Percentiles rank a stretch among this genome's conserved stretches.
Evolutionary conservation across 92 coral and sea anemone species (phyloP).

Genomic region (Epizoanthus illoricatus): DNA sequence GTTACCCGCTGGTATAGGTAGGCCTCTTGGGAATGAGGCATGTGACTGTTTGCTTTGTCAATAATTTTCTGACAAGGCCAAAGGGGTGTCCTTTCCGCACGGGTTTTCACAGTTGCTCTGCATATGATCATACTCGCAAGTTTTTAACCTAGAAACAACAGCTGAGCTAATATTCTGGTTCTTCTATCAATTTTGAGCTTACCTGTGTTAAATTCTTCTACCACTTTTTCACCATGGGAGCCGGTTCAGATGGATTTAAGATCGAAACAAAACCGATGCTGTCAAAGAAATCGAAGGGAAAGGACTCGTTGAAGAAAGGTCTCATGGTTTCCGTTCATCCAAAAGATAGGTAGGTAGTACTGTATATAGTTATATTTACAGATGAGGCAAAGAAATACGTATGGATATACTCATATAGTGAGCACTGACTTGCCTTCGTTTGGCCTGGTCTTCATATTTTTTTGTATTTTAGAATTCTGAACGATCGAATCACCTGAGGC

Average conservation of each 20-base stretch:
- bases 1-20: not conserved
- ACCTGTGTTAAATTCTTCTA: not conserved
- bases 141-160: not conserved
- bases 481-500: conserved; percentile 4
- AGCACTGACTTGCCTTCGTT: too few relatives aligned
- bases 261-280: conserved; percentile 73
- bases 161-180: not conserved
- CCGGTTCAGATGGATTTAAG: conserved; percentile 70
- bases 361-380: too few relatives aligned
- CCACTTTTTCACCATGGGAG: conserved; percentile 63
- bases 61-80: conserved; percentile 12
- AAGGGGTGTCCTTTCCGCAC: not conserved
- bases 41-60: conserved; percentile 5
- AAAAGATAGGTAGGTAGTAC: conserved; percentile 74
- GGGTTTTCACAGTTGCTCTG: not conserved
- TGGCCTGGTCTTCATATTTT: not conserved
- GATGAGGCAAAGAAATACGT: too few relatives aligned
- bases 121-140: not conserved
- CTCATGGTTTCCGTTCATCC: conserved; percentile 78
- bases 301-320: conserved; percentile 51
- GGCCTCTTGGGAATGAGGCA: conserved; percentile 27
- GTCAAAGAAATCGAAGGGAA: conserved; percentile 46
- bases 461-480: not conserved
- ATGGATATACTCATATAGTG: too few relatives aligned
- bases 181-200: not conserved